Base-by-base conservation (phyloP, 2,888 invertebrate genomes). In the Melikaiella ostensackeni region DNA sequence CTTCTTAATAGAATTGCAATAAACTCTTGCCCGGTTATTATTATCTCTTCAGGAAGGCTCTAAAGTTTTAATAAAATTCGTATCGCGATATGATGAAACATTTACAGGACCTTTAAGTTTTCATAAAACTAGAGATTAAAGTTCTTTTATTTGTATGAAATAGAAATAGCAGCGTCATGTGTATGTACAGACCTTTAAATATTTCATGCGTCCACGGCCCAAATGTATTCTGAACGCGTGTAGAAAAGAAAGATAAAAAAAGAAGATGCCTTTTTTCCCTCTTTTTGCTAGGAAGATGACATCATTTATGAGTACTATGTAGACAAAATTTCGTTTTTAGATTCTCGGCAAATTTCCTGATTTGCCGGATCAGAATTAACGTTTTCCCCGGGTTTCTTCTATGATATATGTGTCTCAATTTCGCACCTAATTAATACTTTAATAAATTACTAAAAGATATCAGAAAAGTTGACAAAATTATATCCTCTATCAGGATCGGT, bases 181-280 rank as follows among this genome's bases (percentile, higher is more conserved):
- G 64, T 27, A 64, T 64, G 42, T 64, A 42, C n/a, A 64, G 24
- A 42, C 64, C 16, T 64, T 64, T 64, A 64, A 64, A 64, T 64
- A 64, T 64, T 64, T 42, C 64, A 64, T 64, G 64, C 42, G 64
- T 42, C 42, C 42, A 7, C 42, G 42, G 64, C 64, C 64, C 24
- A 64, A 64, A 64, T 64, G 64, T 64, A 64, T 64, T 64, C 64
- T 64, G 64, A 42, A 64, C 64, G 64, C 42, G 64, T 42, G 35
- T n/a, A 62, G 35, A n/a, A 62, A 62, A 64, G 24, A 64, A 64
- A 64, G 27, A 64, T 64, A 64, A 64, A 24, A 42, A 42, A 42
- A n/a, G n/a, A 64, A 64, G 42, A 64, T 42, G 27, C 64, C 64
- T 64, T 64, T 19, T 46, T 8, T n/a, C 19, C 19, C 1, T 64